A percentile compares a stretch with the other conserved stretches of the same genome.
These are phyloP conservation scores for Molothrus ater DNA, from an alignment of 2,797 vertebrate species.

Conservation along the genomic window DNA sequence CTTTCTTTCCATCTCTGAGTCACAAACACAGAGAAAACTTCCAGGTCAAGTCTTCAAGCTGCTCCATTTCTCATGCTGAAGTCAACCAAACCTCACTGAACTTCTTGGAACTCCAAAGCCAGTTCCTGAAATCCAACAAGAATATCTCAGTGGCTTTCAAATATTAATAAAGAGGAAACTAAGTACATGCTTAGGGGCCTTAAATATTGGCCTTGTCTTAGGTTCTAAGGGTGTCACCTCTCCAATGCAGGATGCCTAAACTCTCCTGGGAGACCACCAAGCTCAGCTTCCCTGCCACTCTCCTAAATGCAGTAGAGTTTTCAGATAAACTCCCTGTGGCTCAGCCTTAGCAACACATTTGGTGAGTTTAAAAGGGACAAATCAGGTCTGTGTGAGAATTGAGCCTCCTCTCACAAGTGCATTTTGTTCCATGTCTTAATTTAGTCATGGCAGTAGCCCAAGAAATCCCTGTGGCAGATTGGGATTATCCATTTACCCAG, in stretches of 20 bases:
- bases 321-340: background rate
- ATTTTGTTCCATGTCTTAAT: background rate
- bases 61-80: background rate
- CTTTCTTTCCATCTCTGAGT: background rate
- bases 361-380: background rate
- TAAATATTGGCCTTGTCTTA: background rate
- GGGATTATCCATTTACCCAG: background rate
- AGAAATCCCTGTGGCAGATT: background rate
- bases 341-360: background rate
- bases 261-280: background rate
- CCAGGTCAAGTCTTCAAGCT: background rate
- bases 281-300: background rate
- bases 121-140: background rate
- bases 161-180: background rate
- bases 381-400: background rate
- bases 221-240: background rate
- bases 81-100: background rate
- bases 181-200: rapidly evolving
- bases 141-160: background rate
- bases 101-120: background rate
- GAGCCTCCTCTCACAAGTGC: background rate
- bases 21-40: background rate
- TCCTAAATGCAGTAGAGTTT: background rate
- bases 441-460: background rate
- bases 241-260: background rate